phyloP scores from a whole-genome alignment of 30 jellyfish, hydroid and myxozoan genomes.

The Turritopsis rubra region DNA sequence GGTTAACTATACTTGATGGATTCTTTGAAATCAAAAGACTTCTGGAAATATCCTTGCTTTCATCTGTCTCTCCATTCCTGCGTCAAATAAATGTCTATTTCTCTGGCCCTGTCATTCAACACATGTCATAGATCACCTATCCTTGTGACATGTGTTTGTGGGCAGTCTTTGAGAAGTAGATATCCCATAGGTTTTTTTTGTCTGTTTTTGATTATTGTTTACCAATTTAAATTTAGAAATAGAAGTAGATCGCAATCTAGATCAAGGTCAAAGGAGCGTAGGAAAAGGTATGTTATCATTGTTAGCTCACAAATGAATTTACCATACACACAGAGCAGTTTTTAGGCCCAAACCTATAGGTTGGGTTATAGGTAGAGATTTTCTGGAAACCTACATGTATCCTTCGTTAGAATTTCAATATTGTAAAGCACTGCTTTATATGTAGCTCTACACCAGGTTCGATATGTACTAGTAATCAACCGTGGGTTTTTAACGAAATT shows the following conservation, averaged over 20 bases:
- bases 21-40: neutral
- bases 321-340: no score
- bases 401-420: no score
- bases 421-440: no score
- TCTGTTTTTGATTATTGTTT: neutral
- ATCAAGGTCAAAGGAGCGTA: constrained; percentile 22
- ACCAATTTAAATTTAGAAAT: constrained; percentile 3
- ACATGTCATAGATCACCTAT: neutral
- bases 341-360: no score
- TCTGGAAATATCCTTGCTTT: neutral
- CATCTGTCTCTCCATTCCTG: neutral
- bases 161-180: neutral
- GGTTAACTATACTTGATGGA: constrained; percentile 40
- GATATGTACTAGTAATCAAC: no score
- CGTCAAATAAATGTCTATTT: no score
- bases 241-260: constrained; percentile 14
- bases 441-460: no score
- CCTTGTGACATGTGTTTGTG: neutral
- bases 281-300: neutral
- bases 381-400: no score
- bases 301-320: no score
- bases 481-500: no score
- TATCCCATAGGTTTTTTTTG: neutral
- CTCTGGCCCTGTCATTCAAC: no score
- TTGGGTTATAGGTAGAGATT: no score